Evolutionary conservation across 1,140 invertebrate genomes (phyloP), one percentile per base, ranked within the genome.

Genomic region (Drosophila malerkotliana): DNA sequence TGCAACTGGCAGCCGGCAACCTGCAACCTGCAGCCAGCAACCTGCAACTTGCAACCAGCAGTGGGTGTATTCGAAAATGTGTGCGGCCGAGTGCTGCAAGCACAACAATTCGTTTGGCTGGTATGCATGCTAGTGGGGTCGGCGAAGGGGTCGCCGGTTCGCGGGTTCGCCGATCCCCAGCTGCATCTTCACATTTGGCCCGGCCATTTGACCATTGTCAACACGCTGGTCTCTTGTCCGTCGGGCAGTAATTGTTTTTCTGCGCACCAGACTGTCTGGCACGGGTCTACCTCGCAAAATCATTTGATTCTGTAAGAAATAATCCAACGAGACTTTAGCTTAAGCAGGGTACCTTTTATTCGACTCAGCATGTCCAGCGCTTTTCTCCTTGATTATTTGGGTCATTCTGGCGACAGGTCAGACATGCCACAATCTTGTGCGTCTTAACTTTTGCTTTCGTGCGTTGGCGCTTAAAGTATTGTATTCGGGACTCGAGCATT

Each of bases 171-270:
- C 55, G 49, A 85, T 73, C 80, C 52, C 64, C 82, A 87, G 82
- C 74, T 85, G 82, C 71, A 79, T 82, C 78, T 87, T 87, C 82
- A 85, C 68, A 59, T 87, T 77, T 87, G 82, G 63, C 81, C 82
- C 61, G 74, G 51, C 53, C 82, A 78, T 81, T 81, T 88, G 83
- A 85, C 82, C 82, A 88, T 85, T 85, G 83, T 82, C 83, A 77
- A 78, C 82, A 81, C 82, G 62, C 79, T 87, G 79, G 82, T 69
- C 62, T 63, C 12, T 69, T 71, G 67, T 57, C 45, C 26, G 51
- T 14, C 28, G 45, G 30, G n/a, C 52, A 57, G 63, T 52, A 69
- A 49, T 69, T 69, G 66, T 67, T 41, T 69, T 56, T 37, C 9
- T 48, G 30, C 45, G 10, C 24, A 1, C 9, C 18, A 12, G 44